phyloP scores from a whole-genome alignment of 2,888 invertebrate genomes.

The Cheilosia impressa region DNA sequence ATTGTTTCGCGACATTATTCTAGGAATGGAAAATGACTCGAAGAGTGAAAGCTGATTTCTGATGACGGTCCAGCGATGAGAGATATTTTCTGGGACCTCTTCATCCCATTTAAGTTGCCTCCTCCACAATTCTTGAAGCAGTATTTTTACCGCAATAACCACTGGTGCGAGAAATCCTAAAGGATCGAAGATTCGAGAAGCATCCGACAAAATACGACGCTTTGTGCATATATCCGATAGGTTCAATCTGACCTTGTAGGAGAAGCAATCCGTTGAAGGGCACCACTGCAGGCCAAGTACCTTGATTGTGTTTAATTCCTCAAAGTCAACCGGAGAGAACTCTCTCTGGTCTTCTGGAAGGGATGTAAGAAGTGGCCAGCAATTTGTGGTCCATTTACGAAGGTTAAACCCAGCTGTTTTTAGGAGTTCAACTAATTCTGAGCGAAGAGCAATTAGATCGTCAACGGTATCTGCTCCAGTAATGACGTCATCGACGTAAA shows the following conservation, averaged over 20 bases:
- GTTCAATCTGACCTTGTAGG: constrained; percentile 14
- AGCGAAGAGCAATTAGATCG: no score
- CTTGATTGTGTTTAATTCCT: constrained; percentile 29
- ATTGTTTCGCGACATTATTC: constrained; percentile 6
- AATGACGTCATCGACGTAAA: no score
- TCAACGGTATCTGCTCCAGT: no score
- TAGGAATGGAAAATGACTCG: constrained; percentile 18
- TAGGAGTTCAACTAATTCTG: no score
- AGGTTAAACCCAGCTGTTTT: no score
- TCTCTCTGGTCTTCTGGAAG: constrained; percentile 35
- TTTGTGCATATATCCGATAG: constrained; percentile 2
- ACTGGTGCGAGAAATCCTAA: constrained; percentile 24
- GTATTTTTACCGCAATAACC: constrained; percentile 3
- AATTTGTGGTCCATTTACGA: constrained; percentile 33
- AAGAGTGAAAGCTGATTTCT: constrained; percentile 9
- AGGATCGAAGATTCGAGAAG: constrained; percentile 30
- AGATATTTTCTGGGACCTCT: constrained; percentile 4
- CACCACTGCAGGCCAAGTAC: constrained; percentile 34
- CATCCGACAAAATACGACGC: constrained; percentile 19
- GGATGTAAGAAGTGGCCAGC: constrained; percentile 29
- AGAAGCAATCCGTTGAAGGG: constrained; percentile 37
- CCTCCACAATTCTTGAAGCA: constrained; percentile 35
- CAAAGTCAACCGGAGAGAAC: constrained; percentile 31
- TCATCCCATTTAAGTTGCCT: constrained; percentile 20
- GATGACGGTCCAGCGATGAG: constrained; percentile 15